Conservation (phyloP, 2,888 invertebrate genomes). For the Nemoura dubitans region DNA sequence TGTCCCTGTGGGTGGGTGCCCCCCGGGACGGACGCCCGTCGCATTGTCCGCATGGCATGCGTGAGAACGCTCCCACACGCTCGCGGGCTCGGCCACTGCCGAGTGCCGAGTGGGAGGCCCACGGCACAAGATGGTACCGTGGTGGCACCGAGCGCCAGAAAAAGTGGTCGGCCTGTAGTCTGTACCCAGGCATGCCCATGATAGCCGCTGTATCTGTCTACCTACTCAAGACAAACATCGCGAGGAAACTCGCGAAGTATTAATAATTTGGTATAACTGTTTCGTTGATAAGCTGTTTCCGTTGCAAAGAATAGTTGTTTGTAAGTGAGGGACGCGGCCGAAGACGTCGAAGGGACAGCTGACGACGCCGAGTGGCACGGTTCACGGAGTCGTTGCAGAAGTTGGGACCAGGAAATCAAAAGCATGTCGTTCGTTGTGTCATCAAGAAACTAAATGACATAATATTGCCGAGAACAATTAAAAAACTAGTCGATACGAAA, state of each 20-base stretch:
- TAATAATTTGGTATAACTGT: slow-evolving; percentile 12
- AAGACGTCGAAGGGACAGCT: background rate
- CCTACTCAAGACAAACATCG: background rate
- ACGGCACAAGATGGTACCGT: background rate
- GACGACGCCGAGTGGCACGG: background rate
- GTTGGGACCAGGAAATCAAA: background rate
- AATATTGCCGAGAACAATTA: background rate
- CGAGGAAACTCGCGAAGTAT: background rate
- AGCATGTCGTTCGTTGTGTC: background rate
- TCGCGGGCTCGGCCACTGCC: background rate
- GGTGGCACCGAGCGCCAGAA: background rate
- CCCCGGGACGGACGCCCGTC: background rate
- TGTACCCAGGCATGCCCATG: too few relatives aligned
- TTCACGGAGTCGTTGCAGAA: background rate
- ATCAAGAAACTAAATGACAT: background rate
- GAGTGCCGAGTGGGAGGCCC: background rate
- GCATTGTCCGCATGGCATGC: background rate
- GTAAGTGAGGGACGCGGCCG: background rate
- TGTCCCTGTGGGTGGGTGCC: background rate
- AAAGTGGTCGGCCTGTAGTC: background rate
- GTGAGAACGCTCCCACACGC: background rate
- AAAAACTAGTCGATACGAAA: background rate
- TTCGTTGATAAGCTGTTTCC: background rate
- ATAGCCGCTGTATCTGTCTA: background rate
- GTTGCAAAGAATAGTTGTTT: background rate